phyloP scores from a whole-genome alignment of 2,797 vertebrate species.

The Sebastes steindachneri region DNA sequence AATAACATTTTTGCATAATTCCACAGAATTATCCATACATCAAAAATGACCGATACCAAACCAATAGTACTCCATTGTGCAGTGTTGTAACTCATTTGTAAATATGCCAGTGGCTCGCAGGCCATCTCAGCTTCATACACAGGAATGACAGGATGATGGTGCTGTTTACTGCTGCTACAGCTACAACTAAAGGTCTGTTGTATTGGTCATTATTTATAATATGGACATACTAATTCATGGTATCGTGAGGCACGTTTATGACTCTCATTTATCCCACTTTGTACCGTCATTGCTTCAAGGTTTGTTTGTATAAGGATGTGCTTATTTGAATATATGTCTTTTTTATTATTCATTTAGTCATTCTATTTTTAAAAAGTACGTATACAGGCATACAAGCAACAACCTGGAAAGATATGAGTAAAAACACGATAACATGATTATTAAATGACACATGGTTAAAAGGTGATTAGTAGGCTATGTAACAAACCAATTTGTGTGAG shows the following conservation, averaged over 20 bases:
- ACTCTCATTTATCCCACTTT: not conserved
- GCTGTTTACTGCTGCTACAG: not conserved
- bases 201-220: not conserved
- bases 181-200: constrained; percentile 18
- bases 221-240: constrained; percentile 5
- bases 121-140: not conserved
- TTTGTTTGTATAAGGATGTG: constrained; percentile 16
- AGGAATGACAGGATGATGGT: not conserved
- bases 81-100: not conserved
- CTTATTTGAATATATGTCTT: constrained; percentile 19
- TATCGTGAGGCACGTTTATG: not conserved
- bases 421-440: not conserved
- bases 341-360: not conserved
- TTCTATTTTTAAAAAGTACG: not conserved
- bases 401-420: not conserved
- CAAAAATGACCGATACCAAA: not conserved
- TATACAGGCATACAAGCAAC: not conserved
- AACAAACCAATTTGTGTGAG: not conserved
- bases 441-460: not conserved
- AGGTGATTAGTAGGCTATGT: not conserved
- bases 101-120: not conserved
- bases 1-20: not conserved
- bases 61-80: not conserved
- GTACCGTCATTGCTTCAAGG: not conserved
- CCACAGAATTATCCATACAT: not conserved